phyloP scores from a whole-genome alignment of 2,113 vertebrate species.

The Oreochromis aureus region DNA sequence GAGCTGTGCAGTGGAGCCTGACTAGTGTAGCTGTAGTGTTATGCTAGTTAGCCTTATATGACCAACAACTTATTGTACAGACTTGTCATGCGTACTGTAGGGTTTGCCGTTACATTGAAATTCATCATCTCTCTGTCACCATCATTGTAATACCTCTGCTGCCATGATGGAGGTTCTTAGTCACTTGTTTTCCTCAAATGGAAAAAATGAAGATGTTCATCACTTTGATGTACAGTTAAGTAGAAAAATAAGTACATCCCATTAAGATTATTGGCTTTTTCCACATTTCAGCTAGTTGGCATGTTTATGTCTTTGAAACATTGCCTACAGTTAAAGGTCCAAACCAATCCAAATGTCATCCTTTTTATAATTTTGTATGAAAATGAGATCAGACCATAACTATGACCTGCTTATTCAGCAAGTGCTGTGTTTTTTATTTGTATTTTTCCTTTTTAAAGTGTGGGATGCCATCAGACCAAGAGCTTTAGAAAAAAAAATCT shows the following conservation, averaged over 20 bases:
- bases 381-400: neutral
- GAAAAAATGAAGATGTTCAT: neutral
- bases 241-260: neutral
- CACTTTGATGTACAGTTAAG: neutral
- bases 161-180: neutral
- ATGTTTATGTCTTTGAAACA: neutral
- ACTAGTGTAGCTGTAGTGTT: neutral
- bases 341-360: too few relatives aligned
- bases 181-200: neutral
- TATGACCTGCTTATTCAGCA: neutral
- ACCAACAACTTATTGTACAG: neutral
- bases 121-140: neutral
- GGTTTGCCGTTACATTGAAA: neutral
- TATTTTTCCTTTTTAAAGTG: neutral
- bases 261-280: neutral
- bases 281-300: neutral
- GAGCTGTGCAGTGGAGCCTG: neutral
- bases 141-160: neutral
- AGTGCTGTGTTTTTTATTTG: neutral
- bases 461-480: neutral
- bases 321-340: neutral
- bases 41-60: neutral
- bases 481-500: neutral
- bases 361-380: too few relatives aligned
- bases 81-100: neutral